These are phyloP conservation scores for Stomorhina lunata DNA, from an alignment of 2,888 invertebrate species.

Conservation along the genomic window DNA sequence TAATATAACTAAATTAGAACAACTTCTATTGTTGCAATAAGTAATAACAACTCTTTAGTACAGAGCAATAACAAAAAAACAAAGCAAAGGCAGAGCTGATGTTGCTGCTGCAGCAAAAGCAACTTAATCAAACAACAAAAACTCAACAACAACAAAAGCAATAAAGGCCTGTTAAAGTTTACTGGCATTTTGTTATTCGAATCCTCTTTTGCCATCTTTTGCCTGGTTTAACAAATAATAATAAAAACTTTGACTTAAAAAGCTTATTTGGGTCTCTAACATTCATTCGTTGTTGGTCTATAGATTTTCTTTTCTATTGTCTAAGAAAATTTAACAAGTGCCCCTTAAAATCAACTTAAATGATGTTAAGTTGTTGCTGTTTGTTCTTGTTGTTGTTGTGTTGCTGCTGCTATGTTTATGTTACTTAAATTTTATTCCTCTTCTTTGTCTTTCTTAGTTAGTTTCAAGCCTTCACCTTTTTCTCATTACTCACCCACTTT, in stretches of 20 bases:
- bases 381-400: no score
- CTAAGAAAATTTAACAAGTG: conserved; percentile 51
- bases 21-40: conserved; percentile 28
- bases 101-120: conserved; percentile 2
- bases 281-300: neutral
- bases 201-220: conserved; percentile 13
- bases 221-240: conserved; percentile 13
- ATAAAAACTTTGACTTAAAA: conserved; percentile 1
- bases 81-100: neutral
- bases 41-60: neutral
- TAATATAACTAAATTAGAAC: conserved; percentile 32
- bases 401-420: conserved; percentile 35
- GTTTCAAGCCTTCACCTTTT: neutral
- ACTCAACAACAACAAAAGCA: conserved; percentile 53
- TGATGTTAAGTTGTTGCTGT: conserved; percentile 53
- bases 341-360: conserved; percentile 61
- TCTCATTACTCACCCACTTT: neutral
- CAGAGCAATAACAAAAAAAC: neutral
- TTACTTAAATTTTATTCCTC: conserved; percentile 8
- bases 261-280: neutral
- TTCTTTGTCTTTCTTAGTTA: neutral
- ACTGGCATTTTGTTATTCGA: conserved; percentile 17
- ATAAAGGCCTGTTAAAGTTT: conserved; percentile 38
- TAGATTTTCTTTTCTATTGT: conserved; percentile 48
- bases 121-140: conserved; percentile 39